Base-by-base conservation (phyloP, 1,140 invertebrate species). In the Anastrepha ludens region DNA sequence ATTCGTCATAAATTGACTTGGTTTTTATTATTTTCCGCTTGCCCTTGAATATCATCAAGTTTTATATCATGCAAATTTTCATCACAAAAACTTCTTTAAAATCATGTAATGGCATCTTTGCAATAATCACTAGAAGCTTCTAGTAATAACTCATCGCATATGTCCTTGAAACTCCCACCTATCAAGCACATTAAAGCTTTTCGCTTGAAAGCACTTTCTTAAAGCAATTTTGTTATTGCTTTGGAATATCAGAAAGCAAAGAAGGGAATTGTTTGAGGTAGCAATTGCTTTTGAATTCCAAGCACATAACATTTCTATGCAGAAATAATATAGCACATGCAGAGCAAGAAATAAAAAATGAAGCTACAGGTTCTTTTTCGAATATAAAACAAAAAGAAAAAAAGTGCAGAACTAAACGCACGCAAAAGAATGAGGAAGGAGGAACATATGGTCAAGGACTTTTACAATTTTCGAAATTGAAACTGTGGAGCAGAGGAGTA, bases 321-420 rank as follows among this genome's bases (percentile, higher is more conserved):
- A 74, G 1, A 55, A 15, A 50, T 15, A 17, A 50, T 17, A 1
- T 15, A 29, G 29, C 29, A 29, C 29, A n/a, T 15, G 0, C 13
- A 74, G 41, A 11, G 11, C 39, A 41, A 17, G 29, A 1, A 29
- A 29, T 29, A 41, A 50, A 47, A 74, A 74, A 74, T 55, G 47
- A 81, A 50, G 74, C 74, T 81, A 81, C 74, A 81, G 74, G 74
- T 81, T 3, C 74, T 55, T 50, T 74, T 74, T 74, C 70, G 70
- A 74, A 50, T 1, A 41, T 39, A 11, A 41, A 70, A 70, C 29
- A 29, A 29, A 29, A 29, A 29, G 29, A 29, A 29, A 29, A 29
- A 17, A n/a, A 15, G 15, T 17, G 0, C 13, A n/a, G 15, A 17
- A 8, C 5, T 5, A 62, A 15, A 62, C n/a, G 15, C 60, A 62